Percentiles rank a stretch among this genome's conserved stretches.
Conservation (phyloP, 2,888 invertebrate species). For the Tetragonula carbonaria region DNA sequence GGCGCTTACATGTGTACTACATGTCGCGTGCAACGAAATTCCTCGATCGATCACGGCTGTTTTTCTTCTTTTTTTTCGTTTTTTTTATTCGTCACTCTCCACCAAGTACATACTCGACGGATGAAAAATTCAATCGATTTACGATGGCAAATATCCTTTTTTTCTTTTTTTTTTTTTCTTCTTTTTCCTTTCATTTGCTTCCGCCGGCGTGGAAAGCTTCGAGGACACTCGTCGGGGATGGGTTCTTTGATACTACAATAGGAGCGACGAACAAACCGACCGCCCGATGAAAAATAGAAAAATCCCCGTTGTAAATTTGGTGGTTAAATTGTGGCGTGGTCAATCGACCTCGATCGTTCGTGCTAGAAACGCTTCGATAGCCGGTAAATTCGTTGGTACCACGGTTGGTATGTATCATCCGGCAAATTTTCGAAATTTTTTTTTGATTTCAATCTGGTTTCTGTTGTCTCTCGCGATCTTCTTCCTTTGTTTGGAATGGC, state of each 20-base stretch:
- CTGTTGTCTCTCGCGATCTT: neutral
- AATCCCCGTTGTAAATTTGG: conserved; percentile 6
- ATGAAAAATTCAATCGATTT: neutral
- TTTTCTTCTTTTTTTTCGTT: neutral
- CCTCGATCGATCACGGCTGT: neutral
- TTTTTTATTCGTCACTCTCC: conserved; percentile 16
- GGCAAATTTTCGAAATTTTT: neutral
- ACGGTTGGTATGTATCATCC: neutral
- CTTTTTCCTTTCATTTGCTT: conserved; percentile 19
- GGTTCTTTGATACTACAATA: conserved; percentile 21
- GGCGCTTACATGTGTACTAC: neutral
- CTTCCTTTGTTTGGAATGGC: neutral
- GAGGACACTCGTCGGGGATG: conserved; percentile 31
- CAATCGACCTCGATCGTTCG: neutral
- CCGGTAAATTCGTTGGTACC: neutral
- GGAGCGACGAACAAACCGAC: conserved; percentile 5
- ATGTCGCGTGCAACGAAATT: neutral
- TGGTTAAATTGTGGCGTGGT: conserved; percentile 4
- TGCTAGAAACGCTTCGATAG: neutral
- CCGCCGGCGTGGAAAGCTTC: neutral
- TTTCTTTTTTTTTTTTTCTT: too few relatives aligned
- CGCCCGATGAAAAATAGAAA: neutral
- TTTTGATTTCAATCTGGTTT: neutral
- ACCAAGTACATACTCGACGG: neutral
- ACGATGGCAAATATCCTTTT: neutral